Base-by-base conservation (phyloP, 2,797 vertebrate genomes). In the Cyprinodon diabolis region DNA sequence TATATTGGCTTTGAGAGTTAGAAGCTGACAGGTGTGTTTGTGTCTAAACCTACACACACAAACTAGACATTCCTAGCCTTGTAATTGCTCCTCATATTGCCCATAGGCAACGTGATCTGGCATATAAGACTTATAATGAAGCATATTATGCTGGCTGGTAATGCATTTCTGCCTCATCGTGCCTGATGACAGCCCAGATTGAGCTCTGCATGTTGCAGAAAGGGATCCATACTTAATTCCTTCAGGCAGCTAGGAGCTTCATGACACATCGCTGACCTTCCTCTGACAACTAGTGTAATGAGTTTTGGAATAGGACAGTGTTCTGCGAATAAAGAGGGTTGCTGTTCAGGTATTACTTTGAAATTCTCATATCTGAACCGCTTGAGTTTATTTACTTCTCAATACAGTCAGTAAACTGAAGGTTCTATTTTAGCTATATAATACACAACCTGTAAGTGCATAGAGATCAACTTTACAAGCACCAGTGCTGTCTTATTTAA, bases 1-100 rank as follows among this genome's bases (percentile, higher is more conserved):
- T 90, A 86, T 93, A 92, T 91, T 91, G 90, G 89, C 81, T 91
- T 88, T 90, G 84, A 93, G 89, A 90, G 90, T 86, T 90, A 86
- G 89, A 89, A 81, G 88, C 82, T 91, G 85, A 85, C 91, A 91
- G 90, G 88, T 91, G 82, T 78, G 68, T 74, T 65, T 80, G 40
- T 1, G 68, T 71, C 47, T 55, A 73, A n/a, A 30, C 49, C 25
- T 45, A 77, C 66, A 69, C 48, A 81, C 74, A 76, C 66, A 66
- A 77, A 68, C 83, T 66, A 85, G 68, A 84, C 72, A 84, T 75
- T 77, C 57, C 66, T 74, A 77, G 86, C 87, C 87, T 91, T 91
- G 91, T 93, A 93, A 94, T 91, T 94, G 92, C 87, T 91, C 89
- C 65, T 88, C 90, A 93, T 86, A 89, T 86, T 85, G 90, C 87